phyloP scores from a whole-genome alignment of 2,888 invertebrate genomes.

The Meliscaeva auricollis region DNA sequence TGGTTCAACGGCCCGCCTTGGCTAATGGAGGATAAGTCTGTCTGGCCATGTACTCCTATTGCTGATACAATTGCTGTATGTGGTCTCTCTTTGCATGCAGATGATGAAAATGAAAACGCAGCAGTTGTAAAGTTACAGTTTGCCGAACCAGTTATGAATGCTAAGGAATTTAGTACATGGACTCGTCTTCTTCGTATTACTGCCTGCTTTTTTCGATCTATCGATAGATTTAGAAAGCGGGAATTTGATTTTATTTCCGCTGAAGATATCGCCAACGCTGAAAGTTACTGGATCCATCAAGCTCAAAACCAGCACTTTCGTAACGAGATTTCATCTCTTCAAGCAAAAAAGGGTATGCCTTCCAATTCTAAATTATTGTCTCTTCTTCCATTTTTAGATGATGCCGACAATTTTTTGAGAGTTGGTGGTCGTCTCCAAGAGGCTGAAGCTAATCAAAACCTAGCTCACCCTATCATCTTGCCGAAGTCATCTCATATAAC shows the following conservation, averaged over 20 bases:
- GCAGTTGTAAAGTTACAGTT: neutral
- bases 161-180: slow-evolving; percentile 17
- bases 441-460: neutral
- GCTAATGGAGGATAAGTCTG: neutral
- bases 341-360: slow-evolving; percentile 20
- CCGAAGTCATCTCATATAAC: slow-evolving; percentile 31
- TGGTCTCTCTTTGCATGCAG: slow-evolving; percentile 2
- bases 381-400: slow-evolving; percentile 30
- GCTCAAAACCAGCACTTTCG: slow-evolving; percentile 8
- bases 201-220: slow-evolving; percentile 17
- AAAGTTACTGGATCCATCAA: slow-evolving; percentile 17
- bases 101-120: neutral
- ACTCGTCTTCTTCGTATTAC: slow-evolving; percentile 15
- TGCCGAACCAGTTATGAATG: slow-evolving; percentile 8
- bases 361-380: slow-evolving; percentile 10
- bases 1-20: slow-evolving; percentile 39
- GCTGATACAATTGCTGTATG: slow-evolving; percentile 3
- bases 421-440: neutral
- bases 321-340: neutral
- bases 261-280: slow-evolving; percentile 17
- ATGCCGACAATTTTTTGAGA: neutral
- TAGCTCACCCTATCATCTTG: slow-evolving; percentile 13
- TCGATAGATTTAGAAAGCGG: slow-evolving; percentile 23
- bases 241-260: slow-evolving; percentile 17
- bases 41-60: neutral